A percentile compares a stretch with the other conserved stretches of the same genome.
phyloP scores from a whole-genome alignment of 2,797 vertebrate species.

The Columba guinea region DNA sequence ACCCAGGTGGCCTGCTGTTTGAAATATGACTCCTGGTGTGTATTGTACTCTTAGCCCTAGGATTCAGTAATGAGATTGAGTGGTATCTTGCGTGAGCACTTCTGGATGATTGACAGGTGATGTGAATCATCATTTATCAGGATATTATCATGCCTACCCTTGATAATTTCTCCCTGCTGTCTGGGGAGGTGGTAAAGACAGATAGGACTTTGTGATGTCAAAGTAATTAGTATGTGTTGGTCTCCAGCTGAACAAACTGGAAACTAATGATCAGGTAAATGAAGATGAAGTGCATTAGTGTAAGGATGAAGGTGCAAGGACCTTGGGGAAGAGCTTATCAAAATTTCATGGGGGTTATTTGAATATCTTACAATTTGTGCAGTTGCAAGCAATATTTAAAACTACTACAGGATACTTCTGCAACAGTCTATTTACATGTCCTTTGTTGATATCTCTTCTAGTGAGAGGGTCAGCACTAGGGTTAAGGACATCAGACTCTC shows the following conservation, averaged over 20 bases:
- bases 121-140: conserved; percentile 78
- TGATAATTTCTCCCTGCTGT: conserved; percentile 80
- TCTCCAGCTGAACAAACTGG: conserved; percentile 83
- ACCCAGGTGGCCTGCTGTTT: conserved; percentile 73
- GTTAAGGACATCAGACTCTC: conserved; percentile 5
- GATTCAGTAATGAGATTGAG: conserved; percentile 76
- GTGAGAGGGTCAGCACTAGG: neutral
- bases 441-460: conserved; percentile 10
- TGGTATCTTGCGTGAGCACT: conserved; percentile 74
- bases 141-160: conserved; percentile 78
- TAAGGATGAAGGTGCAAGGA: conserved; percentile 69
- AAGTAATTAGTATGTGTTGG: conserved; percentile 82
- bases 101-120: conserved; percentile 78
- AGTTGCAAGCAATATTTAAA: conserved; percentile 45
- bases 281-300: conserved; percentile 77
- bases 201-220: conserved; percentile 80
- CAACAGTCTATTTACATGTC: conserved; percentile 40
- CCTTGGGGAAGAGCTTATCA: conserved; percentile 73
- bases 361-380: conserved; percentile 64
- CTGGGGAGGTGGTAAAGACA: conserved; percentile 76
- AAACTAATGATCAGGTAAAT: conserved; percentile 84
- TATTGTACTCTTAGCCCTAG: conserved; percentile 68
- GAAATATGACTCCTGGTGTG: conserved; percentile 74
- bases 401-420: conserved; percentile 29
- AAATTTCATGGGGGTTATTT: conserved; percentile 73